Conservation (phyloP, 1,140 invertebrate genomes). For the Adelges cooleyi region DNA sequence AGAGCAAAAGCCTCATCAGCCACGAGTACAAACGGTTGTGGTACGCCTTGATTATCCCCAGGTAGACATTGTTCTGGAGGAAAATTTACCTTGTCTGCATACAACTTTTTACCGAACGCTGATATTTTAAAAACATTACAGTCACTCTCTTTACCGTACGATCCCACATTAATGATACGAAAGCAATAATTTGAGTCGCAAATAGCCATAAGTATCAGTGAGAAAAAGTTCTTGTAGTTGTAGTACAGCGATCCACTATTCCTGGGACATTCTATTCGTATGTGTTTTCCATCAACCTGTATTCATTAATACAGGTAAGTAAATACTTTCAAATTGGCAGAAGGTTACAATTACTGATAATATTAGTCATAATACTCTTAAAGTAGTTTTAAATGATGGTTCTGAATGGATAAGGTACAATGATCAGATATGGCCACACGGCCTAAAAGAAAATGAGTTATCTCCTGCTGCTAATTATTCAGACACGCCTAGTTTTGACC, state of each 20-base stretch:
- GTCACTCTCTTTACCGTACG: slow-evolving; percentile 26
- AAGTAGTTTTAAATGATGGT: no score
- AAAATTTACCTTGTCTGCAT: neutral
- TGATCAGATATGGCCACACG: no score
- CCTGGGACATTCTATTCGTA: slow-evolving; percentile 15
- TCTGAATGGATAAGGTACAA: no score
- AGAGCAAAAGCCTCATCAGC: slow-evolving; percentile 41
- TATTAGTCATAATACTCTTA: no score
- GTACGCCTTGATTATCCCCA: neutral
- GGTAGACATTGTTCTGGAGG: neutral
- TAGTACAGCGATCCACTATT: neutral
- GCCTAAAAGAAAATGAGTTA: no score
- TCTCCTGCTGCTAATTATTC: no score
- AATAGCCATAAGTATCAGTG: neutral
- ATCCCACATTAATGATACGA: slow-evolving; percentile 2
- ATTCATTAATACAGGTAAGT: no score
- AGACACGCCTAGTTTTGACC: no score
- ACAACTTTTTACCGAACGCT: neutral
- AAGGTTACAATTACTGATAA: no score
- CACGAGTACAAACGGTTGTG: slow-evolving; percentile 10
- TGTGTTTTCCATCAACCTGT: slow-evolving; percentile 25
- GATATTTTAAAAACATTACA: neutral
- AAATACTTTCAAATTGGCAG: no score
- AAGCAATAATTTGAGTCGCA: slow-evolving; percentile 10
- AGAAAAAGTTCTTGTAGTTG: neutral